These are phyloP conservation scores for Eilema caniola DNA, from an alignment of 2,888 invertebrate species.

Conservation along the genomic window DNA sequence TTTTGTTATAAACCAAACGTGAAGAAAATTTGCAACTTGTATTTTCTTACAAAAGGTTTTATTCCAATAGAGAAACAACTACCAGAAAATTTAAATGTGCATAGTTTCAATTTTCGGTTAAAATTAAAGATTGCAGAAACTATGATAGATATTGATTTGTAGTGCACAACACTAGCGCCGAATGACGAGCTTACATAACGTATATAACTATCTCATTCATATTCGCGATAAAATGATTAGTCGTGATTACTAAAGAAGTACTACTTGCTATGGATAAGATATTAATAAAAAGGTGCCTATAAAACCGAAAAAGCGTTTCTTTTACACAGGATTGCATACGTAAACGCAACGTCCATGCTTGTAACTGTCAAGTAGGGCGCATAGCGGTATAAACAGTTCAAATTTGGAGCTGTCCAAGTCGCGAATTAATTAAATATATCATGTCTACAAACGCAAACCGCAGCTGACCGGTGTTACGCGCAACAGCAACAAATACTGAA, in stretches of 20 bases:
- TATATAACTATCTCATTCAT: not conserved
- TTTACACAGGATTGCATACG: not conserved
- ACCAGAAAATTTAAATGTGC: too few relatives aligned
- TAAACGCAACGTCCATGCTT: not conserved
- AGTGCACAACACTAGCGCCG: too few relatives aligned
- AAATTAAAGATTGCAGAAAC: too few relatives aligned
- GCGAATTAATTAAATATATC: slow-evolving; percentile 4
- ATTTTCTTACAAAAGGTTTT: too few relatives aligned
- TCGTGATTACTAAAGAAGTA: not conserved
- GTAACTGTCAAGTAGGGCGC: not conserved
- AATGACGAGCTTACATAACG: too few relatives aligned
- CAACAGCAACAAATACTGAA: not conserved
- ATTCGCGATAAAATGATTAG: not conserved
- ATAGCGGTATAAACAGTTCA: not conserved
- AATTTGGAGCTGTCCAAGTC: not conserved
- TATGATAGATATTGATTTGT: too few relatives aligned
- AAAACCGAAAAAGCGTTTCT: not conserved
- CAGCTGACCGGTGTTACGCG: not conserved
- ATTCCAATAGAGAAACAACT: too few relatives aligned
- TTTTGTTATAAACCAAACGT: not conserved
- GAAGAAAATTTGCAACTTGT: not conserved
- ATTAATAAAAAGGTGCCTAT: not conserved
- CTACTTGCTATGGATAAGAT: not conserved
- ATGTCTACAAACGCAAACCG: slow-evolving; percentile 1
- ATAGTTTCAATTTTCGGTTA: too few relatives aligned